Evolutionary conservation across 2,888 invertebrate species (phyloP).

Genomic region (Nebria brevicollis): DNA sequence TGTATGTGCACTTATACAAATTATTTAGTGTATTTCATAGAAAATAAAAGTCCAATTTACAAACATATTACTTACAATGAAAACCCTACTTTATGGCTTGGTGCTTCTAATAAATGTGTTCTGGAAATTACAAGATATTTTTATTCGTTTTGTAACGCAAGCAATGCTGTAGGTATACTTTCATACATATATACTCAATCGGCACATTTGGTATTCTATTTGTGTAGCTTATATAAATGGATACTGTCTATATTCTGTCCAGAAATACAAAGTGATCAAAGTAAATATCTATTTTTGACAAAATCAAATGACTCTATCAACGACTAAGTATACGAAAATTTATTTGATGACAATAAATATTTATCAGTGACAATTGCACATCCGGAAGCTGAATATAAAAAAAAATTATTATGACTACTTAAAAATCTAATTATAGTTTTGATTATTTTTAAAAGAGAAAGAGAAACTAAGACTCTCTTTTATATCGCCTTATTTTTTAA

Average conservation of each 20-base stretch:
- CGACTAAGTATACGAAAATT: not conserved
- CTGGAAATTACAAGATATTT: slow-evolving; percentile 9
- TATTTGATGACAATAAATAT: not conserved
- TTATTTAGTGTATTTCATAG: not conserved
- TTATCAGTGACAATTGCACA: slow-evolving; percentile 1
- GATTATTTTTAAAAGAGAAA: too few relatives aligned
- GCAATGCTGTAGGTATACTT: not conserved
- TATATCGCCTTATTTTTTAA: too few relatives aligned
- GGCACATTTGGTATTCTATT: slow-evolving; percentile 25
- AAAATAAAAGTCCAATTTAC: not conserved
- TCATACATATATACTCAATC: not conserved
- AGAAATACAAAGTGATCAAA: slow-evolving; percentile 19
- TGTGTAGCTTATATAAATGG: slow-evolving; percentile 30
- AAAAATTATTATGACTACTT: too few relatives aligned
- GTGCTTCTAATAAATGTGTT: slow-evolving; percentile 4
- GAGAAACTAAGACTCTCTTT: too few relatives aligned
- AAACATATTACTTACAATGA: slow-evolving; percentile 2
- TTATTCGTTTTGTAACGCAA: not conserved
- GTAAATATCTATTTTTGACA: not conserved
- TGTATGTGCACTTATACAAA: not conserved
- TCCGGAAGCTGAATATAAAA: not conserved
- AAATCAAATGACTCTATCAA: not conserved
- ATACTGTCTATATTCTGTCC: slow-evolving; percentile 16
- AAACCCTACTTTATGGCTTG: not conserved
- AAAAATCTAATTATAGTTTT: too few relatives aligned